phyloP scores from a whole-genome alignment of 2,888 invertebrate species.

The Notodonta ziczac region DNA sequence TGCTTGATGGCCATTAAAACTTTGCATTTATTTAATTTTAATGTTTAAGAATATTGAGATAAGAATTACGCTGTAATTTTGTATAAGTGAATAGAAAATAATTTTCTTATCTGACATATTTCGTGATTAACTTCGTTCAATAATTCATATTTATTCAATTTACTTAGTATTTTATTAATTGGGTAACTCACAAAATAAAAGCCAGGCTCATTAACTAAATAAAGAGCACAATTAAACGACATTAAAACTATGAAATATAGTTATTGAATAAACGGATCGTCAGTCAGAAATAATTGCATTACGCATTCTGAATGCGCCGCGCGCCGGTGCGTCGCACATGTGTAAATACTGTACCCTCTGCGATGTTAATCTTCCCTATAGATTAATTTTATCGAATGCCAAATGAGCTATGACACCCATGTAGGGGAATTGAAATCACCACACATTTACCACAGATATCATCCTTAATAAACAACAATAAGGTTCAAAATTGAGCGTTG shows the following conservation, averaged over 20 bases:
- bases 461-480: conserved; percentile 40
- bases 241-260: conserved; percentile 52
- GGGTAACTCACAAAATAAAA: conserved; percentile 13
- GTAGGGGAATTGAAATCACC: conserved; percentile 59
- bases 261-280: conserved; percentile 60
- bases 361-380: conserved; percentile 67
- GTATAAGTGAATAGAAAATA: too few species aligned
- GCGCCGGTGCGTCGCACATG: conserved; percentile 55
- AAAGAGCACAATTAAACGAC: conserved; percentile 45
- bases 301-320: conserved; percentile 46
- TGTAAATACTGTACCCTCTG: conserved; percentile 67
- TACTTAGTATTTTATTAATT: too few species aligned
- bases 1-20: neutral
- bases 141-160: too few species aligned
- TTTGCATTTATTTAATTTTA: too few species aligned
- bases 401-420: conserved; percentile 80
- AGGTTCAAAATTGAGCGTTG: conserved; percentile 40
- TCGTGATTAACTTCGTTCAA: too few species aligned
- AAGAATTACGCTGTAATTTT: too few species aligned
- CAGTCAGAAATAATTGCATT: conserved; percentile 70
- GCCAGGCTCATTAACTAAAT: conserved; percentile 36
- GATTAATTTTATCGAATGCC: conserved; percentile 82
- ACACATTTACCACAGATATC: conserved; percentile 27
- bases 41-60: too few species aligned
- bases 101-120: too few species aligned